phyloP scores from a whole-genome alignment of 1,140 invertebrate species.

The Anastrepha ludens region DNA sequence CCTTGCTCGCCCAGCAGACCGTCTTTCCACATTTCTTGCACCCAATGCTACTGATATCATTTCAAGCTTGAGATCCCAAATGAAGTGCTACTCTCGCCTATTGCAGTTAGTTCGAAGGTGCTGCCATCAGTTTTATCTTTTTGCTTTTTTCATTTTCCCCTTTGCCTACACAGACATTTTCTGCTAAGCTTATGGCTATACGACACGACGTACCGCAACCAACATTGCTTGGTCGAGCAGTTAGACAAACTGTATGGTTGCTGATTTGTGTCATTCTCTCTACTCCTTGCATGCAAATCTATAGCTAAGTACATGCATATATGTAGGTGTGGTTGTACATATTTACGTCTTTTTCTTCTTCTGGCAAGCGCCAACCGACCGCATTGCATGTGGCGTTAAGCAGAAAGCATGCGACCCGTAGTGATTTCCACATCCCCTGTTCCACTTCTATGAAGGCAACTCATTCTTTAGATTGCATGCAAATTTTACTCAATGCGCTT shows the following conservation, averaged over 20 bases:
- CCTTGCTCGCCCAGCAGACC: not conserved
- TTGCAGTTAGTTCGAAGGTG: not conserved
- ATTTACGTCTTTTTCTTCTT: not conserved
- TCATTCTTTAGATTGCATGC: conserved; percentile 14
- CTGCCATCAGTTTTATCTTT: no score
- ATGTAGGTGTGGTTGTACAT: not conserved
- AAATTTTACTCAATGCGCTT: conserved; percentile 33
- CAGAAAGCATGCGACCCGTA: not conserved
- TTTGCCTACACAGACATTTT: no score
- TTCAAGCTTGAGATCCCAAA: not conserved
- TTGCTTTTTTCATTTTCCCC: no score
- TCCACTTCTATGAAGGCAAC: not conserved
- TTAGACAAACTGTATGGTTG: conserved; percentile 45
- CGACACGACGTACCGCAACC: conserved; percentile 14
- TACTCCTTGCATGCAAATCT: not conserved
- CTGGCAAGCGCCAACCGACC: not conserved
- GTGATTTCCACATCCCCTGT: not conserved
- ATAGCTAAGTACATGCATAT: not conserved
- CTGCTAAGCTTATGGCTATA: not conserved
- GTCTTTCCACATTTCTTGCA: not conserved
- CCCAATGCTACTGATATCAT: not conserved
- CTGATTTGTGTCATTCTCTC: not conserved
- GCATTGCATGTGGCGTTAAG: conserved; percentile 18
- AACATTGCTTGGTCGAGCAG: conserved; percentile 29
- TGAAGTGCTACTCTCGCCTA: conserved; percentile 34